Evolutionary conservation across 2,888 invertebrate species (phyloP).

Genomic region (Theretra japonica): DNA sequence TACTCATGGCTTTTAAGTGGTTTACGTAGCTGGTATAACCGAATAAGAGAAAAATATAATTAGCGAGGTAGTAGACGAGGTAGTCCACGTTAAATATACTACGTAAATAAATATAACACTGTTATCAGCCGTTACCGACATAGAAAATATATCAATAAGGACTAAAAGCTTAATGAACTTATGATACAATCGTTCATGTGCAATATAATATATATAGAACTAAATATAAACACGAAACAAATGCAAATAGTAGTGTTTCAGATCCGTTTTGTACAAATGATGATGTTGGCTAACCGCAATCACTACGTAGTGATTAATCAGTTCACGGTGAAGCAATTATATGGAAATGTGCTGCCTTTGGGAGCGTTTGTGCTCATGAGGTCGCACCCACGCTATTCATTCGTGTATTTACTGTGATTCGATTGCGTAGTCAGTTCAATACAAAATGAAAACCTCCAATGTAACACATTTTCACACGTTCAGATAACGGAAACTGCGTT

Average conservation of each 20-base stretch:
- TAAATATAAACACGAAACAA: not conserved
- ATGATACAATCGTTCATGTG: too few relatives aligned
- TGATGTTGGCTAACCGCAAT: slow-evolving; percentile 9
- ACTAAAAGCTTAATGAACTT: too few relatives aligned
- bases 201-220: too few relatives aligned
- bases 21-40: too few relatives aligned
- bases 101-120: too few relatives aligned
- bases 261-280: not conserved
- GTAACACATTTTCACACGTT: slow-evolving; percentile 42
- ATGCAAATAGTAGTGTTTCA: not conserved
- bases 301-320: slow-evolving; percentile 35
- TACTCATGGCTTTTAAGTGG: too few relatives aligned
- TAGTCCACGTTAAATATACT: too few relatives aligned
- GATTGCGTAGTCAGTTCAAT: slow-evolving; percentile 45
- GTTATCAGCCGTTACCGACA: too few relatives aligned
- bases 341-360: slow-evolving; percentile 38
- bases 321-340: slow-evolving; percentile 43
- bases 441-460: slow-evolving; percentile 36
- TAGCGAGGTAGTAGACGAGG: too few relatives aligned
- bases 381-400: slow-evolving; percentile 45
- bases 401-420: slow-evolving; percentile 32
- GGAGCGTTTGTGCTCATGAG: slow-evolving; percentile 42
- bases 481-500: slow-evolving; percentile 27
- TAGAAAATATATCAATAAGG: too few relatives aligned
- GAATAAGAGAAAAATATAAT: too few relatives aligned